phyloP scores from a whole-genome alignment of 2,113 vertebrate species.

The Chloropsis hardwickii region DNA sequence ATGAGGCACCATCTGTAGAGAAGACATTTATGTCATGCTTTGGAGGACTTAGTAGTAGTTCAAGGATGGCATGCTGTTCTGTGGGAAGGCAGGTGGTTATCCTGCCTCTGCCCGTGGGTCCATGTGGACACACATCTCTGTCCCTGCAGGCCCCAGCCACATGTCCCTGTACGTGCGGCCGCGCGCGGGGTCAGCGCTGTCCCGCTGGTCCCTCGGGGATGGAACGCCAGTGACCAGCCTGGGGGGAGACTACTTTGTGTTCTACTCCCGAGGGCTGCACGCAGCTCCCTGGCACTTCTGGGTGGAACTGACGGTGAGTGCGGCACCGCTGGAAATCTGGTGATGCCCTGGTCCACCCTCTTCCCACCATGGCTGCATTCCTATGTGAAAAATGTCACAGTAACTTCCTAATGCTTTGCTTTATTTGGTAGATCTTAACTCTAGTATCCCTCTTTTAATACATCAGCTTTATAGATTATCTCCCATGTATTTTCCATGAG shows the following conservation, averaged over 20 bases:
- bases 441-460: neutral
- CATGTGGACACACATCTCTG: accelerated
- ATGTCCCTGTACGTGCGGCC: slow-evolving; percentile 90
- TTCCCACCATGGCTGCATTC: neutral
- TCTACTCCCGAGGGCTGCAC: slow-evolving; percentile 88
- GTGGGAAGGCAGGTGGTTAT: neutral
- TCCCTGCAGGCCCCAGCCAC: slow-evolving; percentile 86
- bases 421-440: neutral
- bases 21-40: neutral
- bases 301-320: slow-evolving; percentile 87
- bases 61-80: accelerated
- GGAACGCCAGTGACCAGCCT: slow-evolving; percentile 79
- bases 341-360: accelerated
- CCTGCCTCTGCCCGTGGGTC: neutral
- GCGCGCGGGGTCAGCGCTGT: slow-evolving; percentile 74
- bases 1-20: neutral
- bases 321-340: accelerated
- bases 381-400: neutral
- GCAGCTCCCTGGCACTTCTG: slow-evolving; percentile 88
- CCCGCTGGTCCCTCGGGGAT: slow-evolving; percentile 88
- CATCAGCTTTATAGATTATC: neutral
- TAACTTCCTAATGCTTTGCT: neutral
- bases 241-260: slow-evolving; percentile 91
- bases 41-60: accelerated
- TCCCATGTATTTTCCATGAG: neutral